These are phyloP conservation scores for Pachyseris speciosa DNA, from an alignment of 64 coral and sea anemone species.

Conservation along the genomic window DNA sequence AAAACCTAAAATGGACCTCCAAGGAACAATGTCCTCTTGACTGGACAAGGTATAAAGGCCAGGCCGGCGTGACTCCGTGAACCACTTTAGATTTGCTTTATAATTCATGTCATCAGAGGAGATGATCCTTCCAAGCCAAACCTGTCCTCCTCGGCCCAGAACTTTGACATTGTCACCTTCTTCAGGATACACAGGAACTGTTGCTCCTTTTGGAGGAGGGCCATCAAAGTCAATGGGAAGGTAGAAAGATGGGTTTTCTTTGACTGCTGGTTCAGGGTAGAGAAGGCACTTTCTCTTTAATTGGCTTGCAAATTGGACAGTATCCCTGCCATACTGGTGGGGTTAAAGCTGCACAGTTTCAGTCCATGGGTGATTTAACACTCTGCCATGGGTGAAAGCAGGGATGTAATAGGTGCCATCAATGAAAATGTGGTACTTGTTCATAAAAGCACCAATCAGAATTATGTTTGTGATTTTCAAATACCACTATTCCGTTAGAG, in stretches of 20 bases:
- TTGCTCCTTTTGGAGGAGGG: not conserved
- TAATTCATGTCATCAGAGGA: too few relatives aligned
- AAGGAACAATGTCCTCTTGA: not conserved
- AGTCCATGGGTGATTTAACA: constrained; percentile 1
- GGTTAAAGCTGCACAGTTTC: not conserved
- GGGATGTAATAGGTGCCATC: not conserved
- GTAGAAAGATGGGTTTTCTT: constrained; percentile 4
- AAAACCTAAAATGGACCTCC: constrained; percentile 2
- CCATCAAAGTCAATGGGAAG: constrained; percentile 8
- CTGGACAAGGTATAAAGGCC: not conserved
- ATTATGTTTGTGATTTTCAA: not conserved
- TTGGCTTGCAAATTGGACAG: not conserved
- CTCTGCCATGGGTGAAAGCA: too few relatives aligned
- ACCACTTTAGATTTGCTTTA: not conserved
- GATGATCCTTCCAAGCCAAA: not conserved
- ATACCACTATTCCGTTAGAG: not conserved
- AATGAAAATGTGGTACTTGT: not conserved
- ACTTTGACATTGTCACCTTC: constrained; percentile 1
- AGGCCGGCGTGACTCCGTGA: not conserved
- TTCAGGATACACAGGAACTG: not conserved
- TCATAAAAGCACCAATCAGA: not conserved
- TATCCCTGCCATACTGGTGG: not conserved
- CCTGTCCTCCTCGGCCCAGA: not conserved
- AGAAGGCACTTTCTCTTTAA: not conserved
- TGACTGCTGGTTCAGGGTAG: not conserved